phyloP scores from a whole-genome alignment of 35 echinoderm and acorn worm genomes.

The Acanthaster planci region DNA sequence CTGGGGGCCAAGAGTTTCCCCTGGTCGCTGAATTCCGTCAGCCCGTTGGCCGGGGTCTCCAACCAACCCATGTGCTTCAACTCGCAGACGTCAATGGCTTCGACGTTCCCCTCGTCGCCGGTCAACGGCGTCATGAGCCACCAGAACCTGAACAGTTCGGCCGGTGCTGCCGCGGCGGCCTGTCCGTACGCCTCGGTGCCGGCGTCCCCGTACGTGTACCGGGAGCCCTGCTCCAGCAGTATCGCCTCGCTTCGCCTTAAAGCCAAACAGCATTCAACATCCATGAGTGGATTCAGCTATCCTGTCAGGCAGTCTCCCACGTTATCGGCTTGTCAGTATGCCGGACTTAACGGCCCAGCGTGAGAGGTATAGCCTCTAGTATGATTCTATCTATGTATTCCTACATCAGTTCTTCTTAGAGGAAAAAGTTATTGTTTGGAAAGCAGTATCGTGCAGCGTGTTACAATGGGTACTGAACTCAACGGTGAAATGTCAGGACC shows the following conservation, averaged over 20 bases:
- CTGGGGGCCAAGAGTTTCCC: constrained; percentile 82
- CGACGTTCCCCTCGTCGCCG: constrained; percentile 73
- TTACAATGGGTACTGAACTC: too few species aligned
- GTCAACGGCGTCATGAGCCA: constrained; percentile 82
- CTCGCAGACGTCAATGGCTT: constrained; percentile 75
- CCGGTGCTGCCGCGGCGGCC: constrained; percentile 60
- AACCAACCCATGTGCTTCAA: constrained; percentile 98
- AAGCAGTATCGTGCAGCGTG: too few species aligned
- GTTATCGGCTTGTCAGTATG: constrained; percentile 96
- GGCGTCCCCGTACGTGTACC: constrained; percentile 88
- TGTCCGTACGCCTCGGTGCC: constrained; percentile 73
- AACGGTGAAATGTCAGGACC: too few species aligned
- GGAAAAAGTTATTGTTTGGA: too few species aligned
- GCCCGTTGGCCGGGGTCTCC: constrained; percentile 65
- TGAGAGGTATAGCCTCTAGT: too few species aligned
- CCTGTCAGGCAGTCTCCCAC: constrained; percentile 78
- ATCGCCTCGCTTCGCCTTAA: constrained; percentile 93
- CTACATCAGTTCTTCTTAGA: too few species aligned
- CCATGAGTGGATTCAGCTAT: constrained; percentile 85
- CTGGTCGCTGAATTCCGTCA: constrained; percentile 89
- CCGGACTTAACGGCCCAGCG: constrained; percentile 64
- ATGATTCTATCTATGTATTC: too few species aligned
- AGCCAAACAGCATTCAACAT: constrained; percentile 89
- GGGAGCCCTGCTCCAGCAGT: constrained; percentile 91
- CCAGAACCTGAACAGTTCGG: constrained; percentile 42